Evolutionary conservation across 1,140 invertebrate genomes (phyloP).

Genomic region (Aplysia californica): DNA sequence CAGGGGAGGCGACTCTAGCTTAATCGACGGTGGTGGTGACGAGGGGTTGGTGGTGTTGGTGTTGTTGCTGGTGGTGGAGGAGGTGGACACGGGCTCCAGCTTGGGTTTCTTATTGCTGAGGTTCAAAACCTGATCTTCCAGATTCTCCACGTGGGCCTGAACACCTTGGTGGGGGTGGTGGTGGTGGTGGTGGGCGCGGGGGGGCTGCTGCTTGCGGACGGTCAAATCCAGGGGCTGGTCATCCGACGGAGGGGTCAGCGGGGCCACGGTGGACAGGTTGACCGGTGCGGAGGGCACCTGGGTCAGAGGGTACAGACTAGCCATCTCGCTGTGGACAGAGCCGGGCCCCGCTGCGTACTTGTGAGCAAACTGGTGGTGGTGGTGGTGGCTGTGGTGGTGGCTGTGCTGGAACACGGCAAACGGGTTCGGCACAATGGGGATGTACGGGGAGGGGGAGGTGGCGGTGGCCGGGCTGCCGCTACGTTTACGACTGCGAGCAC

Average conservation of each 20-base stretch:
- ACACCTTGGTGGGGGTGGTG: neutral
- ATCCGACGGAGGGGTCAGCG: constrained; percentile 20
- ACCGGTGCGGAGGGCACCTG: constrained; percentile 2
- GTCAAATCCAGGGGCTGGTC: constrained; percentile 86
- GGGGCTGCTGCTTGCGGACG: constrained; percentile 73
- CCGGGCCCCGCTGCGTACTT: too few species aligned
- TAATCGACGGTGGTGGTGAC: constrained; percentile 32
- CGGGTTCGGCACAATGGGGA: constrained; percentile 56
- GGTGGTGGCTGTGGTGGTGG: constrained; percentile 5
- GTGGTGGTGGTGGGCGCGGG: constrained; percentile 46
- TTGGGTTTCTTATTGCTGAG: constrained; percentile 44
- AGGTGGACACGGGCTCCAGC: constrained; percentile 6
- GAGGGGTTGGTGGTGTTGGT: too few species aligned
- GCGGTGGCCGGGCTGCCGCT: constrained; percentile 47
- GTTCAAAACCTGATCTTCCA: constrained; percentile 54
- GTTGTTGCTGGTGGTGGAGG: too few species aligned
- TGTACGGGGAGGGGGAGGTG: constrained; percentile 45
- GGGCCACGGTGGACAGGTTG: neutral
- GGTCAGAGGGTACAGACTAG: constrained; percentile 6
- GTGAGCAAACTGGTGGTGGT: neutral
- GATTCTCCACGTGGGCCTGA: too few species aligned
- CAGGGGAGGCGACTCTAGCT: constrained; percentile 4
- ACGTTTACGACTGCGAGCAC: neutral
- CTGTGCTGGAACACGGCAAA: constrained; percentile 25
- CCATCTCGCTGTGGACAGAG: neutral